Evolutionary conservation across 2,797 vertebrate species (phyloP).

Genomic region (Dallia pectoralis): DNA sequence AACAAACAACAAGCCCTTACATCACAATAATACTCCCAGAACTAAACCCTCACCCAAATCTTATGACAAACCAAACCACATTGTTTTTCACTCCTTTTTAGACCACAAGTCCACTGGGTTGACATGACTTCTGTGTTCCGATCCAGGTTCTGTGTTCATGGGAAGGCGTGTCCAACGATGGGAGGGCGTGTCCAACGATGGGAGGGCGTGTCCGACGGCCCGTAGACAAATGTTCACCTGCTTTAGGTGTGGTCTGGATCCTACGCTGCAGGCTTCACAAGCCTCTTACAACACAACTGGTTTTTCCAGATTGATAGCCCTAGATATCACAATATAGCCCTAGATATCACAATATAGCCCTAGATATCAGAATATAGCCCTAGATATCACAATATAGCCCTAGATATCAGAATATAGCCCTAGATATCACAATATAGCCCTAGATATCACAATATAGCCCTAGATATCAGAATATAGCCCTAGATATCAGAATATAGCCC

Average conservation of each 20-base stretch:
- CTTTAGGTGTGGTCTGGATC: neutral
- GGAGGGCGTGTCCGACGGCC: neutral
- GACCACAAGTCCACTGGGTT: too few relatives aligned
- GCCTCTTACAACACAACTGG: neutral
- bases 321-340: neutral
- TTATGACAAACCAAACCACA: too few relatives aligned
- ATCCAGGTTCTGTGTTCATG: neutral
- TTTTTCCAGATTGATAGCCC: slow-evolving; percentile 2
- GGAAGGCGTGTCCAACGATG: neutral
- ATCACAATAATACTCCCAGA: too few relatives aligned
- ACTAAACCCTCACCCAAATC: too few relatives aligned
- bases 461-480: neutral
- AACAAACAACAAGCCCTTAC: too few relatives aligned
- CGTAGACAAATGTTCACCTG: neutral
- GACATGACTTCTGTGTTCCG: neutral
- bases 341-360: neutral
- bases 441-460: neutral
- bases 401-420: neutral
- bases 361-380: neutral
- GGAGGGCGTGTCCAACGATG: neutral
- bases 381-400: neutral
- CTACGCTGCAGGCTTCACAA: neutral
- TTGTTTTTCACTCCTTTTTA: too few relatives aligned
- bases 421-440: neutral
- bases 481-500: neutral